Evolutionary conservation across 2,888 invertebrate genomes (phyloP).

Genomic region (Rhyacophila evoluta): DNA sequence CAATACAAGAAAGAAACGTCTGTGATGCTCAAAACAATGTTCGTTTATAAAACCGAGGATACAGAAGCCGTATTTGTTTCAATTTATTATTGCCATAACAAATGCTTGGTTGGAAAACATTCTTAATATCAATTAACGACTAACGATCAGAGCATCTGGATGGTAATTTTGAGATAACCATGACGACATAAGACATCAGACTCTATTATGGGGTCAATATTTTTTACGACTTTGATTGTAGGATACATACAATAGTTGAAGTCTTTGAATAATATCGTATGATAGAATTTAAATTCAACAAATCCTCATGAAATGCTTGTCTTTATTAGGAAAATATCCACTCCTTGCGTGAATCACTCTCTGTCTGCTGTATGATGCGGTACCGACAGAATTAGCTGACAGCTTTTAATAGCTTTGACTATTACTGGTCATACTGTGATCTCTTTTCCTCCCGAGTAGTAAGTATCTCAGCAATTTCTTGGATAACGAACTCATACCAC

Average conservation of each 20-base stretch:
- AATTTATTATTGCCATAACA: slow-evolving; percentile 4
- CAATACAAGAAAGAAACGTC: neutral
- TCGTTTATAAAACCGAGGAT: neutral
- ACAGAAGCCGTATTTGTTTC: neutral
- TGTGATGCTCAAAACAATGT: neutral
- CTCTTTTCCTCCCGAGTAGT: too few relatives aligned
- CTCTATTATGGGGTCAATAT: neutral
- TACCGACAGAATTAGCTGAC: too few relatives aligned
- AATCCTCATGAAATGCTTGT: too few relatives aligned
- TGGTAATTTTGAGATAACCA: neutral
- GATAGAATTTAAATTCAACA: too few relatives aligned
- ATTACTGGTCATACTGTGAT: too few relatives aligned
- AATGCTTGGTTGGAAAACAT: slow-evolving; percentile 1
- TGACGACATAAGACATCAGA: neutral
- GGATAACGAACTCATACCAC: too few relatives aligned
- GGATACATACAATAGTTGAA: neutral
- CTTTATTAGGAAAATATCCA: too few relatives aligned
- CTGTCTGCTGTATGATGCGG: too few relatives aligned
- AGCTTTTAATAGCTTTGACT: too few relatives aligned
- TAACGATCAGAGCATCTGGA: slow-evolving; percentile 12
- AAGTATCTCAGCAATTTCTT: too few relatives aligned
- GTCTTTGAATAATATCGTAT: too few relatives aligned
- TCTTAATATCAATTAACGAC: slow-evolving; percentile 20
- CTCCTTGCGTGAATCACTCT: too few relatives aligned
- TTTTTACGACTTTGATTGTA: neutral